Evolutionary conservation across 2,113 vertebrate species (phyloP).

Genomic region (Sylvicapra grimmia): DNA sequence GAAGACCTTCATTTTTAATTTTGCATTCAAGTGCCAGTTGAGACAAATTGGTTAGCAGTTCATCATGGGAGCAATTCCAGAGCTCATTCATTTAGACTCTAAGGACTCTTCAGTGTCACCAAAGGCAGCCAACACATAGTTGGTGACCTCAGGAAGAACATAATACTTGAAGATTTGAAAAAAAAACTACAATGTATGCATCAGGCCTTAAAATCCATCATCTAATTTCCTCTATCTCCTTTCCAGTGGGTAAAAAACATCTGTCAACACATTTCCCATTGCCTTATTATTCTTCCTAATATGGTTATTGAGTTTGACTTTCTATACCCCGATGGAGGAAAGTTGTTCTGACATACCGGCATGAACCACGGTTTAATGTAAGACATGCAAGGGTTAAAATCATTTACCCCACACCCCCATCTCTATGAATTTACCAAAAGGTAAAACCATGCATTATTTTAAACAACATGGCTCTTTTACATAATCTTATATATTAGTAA

Average conservation of each 20-base stretch:
- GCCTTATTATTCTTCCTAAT: constrained; percentile 51
- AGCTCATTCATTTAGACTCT: constrained; percentile 34
- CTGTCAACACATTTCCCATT: constrained; percentile 56
- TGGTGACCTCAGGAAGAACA: constrained; percentile 46
- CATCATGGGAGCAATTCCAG: constrained; percentile 47
- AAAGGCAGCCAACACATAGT: constrained; percentile 40
- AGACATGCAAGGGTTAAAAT: constrained; percentile 39
- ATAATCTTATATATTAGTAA: constrained; percentile 61
- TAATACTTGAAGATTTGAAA: constrained; percentile 21
- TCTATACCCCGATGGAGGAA: neutral
- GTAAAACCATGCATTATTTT: constrained; percentile 36
- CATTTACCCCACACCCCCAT: neutral
- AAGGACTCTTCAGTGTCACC: constrained; percentile 44
- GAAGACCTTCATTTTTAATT: constrained; percentile 50
- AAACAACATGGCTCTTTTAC: constrained; percentile 25
- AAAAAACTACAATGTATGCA: neutral
- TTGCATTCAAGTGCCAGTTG: constrained; percentile 35
- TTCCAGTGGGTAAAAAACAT: constrained; percentile 53
- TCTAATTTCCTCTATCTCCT: constrained; percentile 54
- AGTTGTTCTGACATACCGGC: neutral
- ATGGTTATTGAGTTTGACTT: constrained; percentile 37
- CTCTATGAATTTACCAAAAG: constrained; percentile 13
- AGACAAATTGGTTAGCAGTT: constrained; percentile 56
- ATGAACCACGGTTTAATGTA: neutral
- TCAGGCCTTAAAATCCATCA: constrained; percentile 58